These are phyloP conservation scores for Eubasilissa splendida DNA, from an alignment of 2,888 invertebrate genomes.

Conservation along the genomic window DNA sequence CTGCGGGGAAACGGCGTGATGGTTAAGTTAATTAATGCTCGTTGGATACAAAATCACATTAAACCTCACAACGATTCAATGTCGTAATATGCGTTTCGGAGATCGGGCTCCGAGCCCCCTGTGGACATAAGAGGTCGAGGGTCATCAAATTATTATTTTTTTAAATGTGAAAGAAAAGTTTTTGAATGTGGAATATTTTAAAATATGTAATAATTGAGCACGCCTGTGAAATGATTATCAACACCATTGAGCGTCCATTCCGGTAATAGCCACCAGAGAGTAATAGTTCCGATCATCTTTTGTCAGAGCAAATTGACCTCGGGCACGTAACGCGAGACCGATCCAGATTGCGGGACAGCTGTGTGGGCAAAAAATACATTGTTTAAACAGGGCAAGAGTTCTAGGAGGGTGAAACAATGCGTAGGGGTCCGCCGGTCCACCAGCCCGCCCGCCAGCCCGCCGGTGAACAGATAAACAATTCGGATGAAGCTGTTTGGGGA, in stretches of 20 bases:
- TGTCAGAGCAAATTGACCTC: slow-evolving; percentile 7
- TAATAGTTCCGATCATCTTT: no score
- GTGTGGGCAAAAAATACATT: slow-evolving; percentile 18
- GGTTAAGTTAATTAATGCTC: no score
- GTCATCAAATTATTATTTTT: no score
- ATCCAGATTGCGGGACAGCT: slow-evolving; percentile 32
- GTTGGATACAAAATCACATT: no score
- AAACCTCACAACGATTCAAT: no score
- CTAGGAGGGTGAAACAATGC: slow-evolving; percentile 8
- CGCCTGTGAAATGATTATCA: neutral
- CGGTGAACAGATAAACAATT: neutral
- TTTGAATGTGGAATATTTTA: neutral
- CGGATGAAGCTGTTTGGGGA: slow-evolving; percentile 12
- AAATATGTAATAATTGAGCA: neutral
- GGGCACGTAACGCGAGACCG: slow-evolving; percentile 13
- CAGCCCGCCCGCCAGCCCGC: neutral
- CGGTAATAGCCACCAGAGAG: neutral
- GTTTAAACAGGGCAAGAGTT: neutral
- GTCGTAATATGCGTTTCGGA: no score
- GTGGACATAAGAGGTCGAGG: no score
- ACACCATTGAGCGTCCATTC: neutral
- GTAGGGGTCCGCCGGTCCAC: neutral
- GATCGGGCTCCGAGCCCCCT: no score
- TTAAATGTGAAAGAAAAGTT: no score
- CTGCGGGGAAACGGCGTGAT: no score